Evolutionary conservation across 2,113 vertebrate species (phyloP), one percentile per base, ranked within the genome.

Genomic region (Saimiri boliviensis): DNA sequence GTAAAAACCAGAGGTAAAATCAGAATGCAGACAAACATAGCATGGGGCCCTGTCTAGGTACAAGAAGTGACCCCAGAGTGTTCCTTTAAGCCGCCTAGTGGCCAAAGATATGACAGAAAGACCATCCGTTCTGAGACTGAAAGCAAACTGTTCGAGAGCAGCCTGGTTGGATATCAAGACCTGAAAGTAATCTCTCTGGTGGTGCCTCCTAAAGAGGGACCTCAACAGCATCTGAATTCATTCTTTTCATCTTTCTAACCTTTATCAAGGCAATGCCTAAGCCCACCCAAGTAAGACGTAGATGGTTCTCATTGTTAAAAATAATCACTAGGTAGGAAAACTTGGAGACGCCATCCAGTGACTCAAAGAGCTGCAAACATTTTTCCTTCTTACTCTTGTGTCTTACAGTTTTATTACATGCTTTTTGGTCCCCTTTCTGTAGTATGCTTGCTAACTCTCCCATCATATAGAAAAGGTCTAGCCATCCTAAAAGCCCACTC

Each of bases 301-400:
- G 8, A 19, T 76, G 58, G 17, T 80, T 80, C 86, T 94, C n/a
- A 21, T 6, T n/a, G 47, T 86, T 91, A 91, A 93, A 88, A 83
- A 74, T 30, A 87, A 58, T 79, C 9, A 0, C 60, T 71, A 45
- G 80, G 60, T 42, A 74, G 52, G 56, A 32, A 54, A 80, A 40
- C 20, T 66, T 77, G 81, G 30, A 90, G 52, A 71, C 37, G 45
- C 19, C 10, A 73, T 42, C 76, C 58, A 63, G n/a, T 70, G 74
- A 91, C 23, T 86, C 73, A 58, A 2, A 63, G n/a, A 20, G 71
- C 60, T 86, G 35, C 40, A 77, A 66, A 60, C 47, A 42, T 40
- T 37, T 80, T 60, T 81, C 77, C 58, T 47, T 71, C 89, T 88
- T 37, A 21, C 37, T 40, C 25, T 45, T 32, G 8, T 45, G 35